Evolutionary conservation across 2,888 invertebrate genomes (phyloP), one percentile per base, ranked within the genome.

Genomic region (Drosophila mettleri): DNA sequence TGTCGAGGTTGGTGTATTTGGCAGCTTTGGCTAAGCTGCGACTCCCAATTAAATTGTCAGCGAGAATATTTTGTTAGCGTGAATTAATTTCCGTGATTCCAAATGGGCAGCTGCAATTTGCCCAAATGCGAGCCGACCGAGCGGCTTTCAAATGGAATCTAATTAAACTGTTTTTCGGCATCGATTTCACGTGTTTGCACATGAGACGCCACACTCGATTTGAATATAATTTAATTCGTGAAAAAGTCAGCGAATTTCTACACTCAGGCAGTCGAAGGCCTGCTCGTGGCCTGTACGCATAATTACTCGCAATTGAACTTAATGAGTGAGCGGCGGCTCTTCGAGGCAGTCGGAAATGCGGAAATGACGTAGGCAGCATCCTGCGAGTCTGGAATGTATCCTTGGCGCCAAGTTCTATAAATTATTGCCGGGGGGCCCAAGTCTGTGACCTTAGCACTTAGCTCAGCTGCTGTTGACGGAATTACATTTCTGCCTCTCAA

Each of bases 11-110:
- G 49, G 49, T 38, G 51, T 29, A 18, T 54, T 24, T 36, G 38
- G 24, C 9, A 59, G 46, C 36, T 57, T 55, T 43, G 27, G 57
- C 45, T 41, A 43, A 74, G 39, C 60, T 24, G 34, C 38, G 45
- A 24, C 34, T 34, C 62, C 74, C 84, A 82, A 82, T 82, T 82
- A 82, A 74, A 83, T 83, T 86, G 86, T 86, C 81, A 86, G 72
- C 68, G 59, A 27, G 36, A 68, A 79, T 73, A 71, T 62, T 75
- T 61, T 79, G 71, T 62, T 62, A 58, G 68, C 83, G 61, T 58
- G 67, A 81, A 85, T 82, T 74, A 82, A 82, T 70, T 69, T 74
- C 58, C 34, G 78, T 60, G 86, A 82, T 86, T 86, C 67, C 39
- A 64, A 80, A 65, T 41, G 64, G 39, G 34, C 27, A 36, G 55